A percentile compares a stretch with the other conserved stretches of the same genome.
Conservation (phyloP, 2,113 vertebrate genomes). For the Pteropus alecto region DNA sequence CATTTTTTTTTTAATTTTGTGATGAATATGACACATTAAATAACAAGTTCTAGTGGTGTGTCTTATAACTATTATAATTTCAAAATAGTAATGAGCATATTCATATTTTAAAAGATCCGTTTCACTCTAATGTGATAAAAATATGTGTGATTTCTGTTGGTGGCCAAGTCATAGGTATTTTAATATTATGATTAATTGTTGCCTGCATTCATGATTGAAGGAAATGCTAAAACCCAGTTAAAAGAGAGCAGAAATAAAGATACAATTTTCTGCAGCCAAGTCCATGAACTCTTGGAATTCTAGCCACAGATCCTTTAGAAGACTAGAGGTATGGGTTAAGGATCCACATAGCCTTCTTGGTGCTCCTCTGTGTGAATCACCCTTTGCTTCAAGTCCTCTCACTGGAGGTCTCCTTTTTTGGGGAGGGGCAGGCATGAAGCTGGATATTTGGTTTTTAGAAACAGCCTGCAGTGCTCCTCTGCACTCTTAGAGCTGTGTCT, state of each 20-base stretch:
- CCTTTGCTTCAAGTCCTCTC: not conserved
- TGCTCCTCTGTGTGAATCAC: not conserved
- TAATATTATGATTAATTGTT: not conserved
- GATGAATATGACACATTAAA: slow-evolving; percentile 5
- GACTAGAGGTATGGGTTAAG: not conserved
- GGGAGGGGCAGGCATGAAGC: not conserved
- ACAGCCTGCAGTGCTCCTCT: not conserved
- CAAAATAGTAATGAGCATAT: slow-evolving; percentile 1
- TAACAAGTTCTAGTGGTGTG: not conserved
- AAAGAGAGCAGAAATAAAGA: not conserved
- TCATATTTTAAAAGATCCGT: slow-evolving; percentile 45
- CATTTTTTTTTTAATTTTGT: not conserved
- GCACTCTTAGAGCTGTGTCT: not conserved
- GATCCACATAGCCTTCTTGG: not conserved
- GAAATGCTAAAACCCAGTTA: not conserved
- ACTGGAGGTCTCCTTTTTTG: not conserved
- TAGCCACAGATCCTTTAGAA: not conserved
- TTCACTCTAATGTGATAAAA: not conserved
- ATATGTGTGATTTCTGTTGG: not conserved
- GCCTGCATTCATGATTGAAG: not conserved
- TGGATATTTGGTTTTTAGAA: not conserved
- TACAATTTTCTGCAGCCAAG: not conserved
- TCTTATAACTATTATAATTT: slow-evolving; percentile 30
- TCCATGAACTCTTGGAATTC: not conserved
- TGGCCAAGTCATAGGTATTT: not conserved